phyloP scores from a whole-genome alignment of 2,888 invertebrate species.

The Penaeus monodon region DNA sequence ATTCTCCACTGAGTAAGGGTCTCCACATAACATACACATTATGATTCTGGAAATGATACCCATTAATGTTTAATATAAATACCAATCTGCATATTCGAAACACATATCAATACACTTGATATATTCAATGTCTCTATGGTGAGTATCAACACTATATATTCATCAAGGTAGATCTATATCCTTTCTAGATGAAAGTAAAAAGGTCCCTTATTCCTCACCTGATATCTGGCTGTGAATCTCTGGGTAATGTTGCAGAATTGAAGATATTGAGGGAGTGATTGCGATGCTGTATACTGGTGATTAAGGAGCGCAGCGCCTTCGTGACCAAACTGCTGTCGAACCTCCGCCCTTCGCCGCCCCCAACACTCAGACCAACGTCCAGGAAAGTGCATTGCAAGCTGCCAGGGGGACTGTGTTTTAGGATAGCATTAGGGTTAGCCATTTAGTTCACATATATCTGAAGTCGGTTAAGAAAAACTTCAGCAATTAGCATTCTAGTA shows the following conservation, averaged over 20 bases:
- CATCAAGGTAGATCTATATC: neutral
- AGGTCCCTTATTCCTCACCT: slow-evolving; percentile 45
- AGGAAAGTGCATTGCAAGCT: slow-evolving; percentile 89
- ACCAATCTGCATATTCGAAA: no score
- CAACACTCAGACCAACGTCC: slow-evolving; percentile 74
- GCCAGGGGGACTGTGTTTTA: slow-evolving; percentile 61
- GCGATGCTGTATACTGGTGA: slow-evolving; percentile 83
- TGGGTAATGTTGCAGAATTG: slow-evolving; percentile 75
- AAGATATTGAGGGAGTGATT: slow-evolving; percentile 81
- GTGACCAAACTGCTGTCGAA: slow-evolving; percentile 69
- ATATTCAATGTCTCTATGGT: no score
- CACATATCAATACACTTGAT: no score
- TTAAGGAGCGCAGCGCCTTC: slow-evolving; percentile 81
- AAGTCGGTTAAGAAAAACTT: slow-evolving; percentile 22
- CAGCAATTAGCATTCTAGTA: slow-evolving; percentile 19
- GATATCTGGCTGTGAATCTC: slow-evolving; percentile 65
- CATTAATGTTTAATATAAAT: neutral
- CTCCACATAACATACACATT: slow-evolving; percentile 97
- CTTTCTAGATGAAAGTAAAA: neutral
- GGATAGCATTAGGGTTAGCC: slow-evolving; percentile 47
- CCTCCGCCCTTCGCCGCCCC: slow-evolving; percentile 48
- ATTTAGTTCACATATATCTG: slow-evolving; percentile 6
- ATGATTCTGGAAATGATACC: slow-evolving; percentile 76
- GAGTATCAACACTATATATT: no score
- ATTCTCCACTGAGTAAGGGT: slow-evolving; percentile 90